Evolutionary conservation across 2,797 vertebrate species (phyloP).

Genomic region (Bryconaethiops microstoma): DNA sequence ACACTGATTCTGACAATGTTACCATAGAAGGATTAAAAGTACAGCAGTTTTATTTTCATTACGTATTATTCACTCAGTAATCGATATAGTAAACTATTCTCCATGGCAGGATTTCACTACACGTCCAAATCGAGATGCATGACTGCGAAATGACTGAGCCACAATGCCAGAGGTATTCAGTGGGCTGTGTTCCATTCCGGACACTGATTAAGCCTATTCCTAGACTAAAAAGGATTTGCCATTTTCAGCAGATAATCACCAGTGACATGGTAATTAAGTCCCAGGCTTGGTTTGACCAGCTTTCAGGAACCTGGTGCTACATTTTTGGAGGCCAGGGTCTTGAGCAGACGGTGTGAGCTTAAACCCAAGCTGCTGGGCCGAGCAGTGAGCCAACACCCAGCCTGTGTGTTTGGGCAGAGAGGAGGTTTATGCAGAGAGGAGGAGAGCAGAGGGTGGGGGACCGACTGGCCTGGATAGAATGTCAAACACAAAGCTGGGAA

Average conservation of each 20-base stretch:
- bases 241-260: slow-evolving; percentile 16
- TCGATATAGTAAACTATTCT: neutral
- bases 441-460: slow-evolving; percentile 25
- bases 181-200: neutral
- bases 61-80: neutral
- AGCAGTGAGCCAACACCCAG: slow-evolving; percentile 63
- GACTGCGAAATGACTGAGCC: neutral
- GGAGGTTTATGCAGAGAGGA: slow-evolving; percentile 53
- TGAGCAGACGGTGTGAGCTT: neutral
- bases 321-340: neutral
- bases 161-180: slow-evolving; percentile 11
- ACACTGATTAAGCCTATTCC: neutral
- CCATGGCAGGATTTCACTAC: neutral
- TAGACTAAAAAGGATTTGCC: slow-evolving; percentile 5
- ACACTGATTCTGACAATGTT: neutral
- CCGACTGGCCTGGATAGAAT: slow-evolving; percentile 33
- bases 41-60: neutral
- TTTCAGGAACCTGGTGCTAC: neutral
- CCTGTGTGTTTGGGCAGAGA: slow-evolving; percentile 58
- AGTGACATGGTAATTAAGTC: neutral
- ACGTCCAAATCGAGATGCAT: neutral
- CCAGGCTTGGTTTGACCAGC: neutral
- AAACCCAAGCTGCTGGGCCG: slow-evolving; percentile 30
- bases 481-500: slow-evolving; percentile 34
- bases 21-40: neutral